Conservation (phyloP, 2,113 vertebrate genomes). For the Lichenostomus cassidix region DNA sequence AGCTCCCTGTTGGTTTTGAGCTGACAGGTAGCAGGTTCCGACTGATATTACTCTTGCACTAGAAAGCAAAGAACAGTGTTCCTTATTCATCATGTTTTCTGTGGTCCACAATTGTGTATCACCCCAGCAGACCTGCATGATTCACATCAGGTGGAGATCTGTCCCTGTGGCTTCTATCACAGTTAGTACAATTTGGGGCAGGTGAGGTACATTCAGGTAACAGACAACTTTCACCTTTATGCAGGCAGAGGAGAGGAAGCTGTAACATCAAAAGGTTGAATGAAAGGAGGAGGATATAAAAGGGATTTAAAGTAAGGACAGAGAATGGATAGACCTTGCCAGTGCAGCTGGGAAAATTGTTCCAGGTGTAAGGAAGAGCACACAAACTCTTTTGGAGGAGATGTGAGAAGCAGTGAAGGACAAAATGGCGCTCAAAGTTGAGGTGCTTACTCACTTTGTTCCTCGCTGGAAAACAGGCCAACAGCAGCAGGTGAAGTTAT, state of each 20-base stretch:
- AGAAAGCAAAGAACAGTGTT: neutral
- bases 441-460: neutral
- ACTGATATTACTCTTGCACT: neutral
- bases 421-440: neutral
- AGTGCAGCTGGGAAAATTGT: neutral
- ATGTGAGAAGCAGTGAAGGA: neutral
- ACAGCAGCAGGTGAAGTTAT: neutral
- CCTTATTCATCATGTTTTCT: neutral
- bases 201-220: neutral
- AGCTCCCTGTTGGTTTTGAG: neutral
- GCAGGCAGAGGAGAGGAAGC: neutral
- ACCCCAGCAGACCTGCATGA: neutral
- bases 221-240: neutral
- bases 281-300: neutral
- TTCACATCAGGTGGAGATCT: neutral
- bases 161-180: neutral
- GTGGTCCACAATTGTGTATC: neutral
- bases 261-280: neutral
- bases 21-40: neutral
- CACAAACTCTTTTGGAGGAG: neutral
- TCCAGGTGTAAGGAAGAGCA: neutral
- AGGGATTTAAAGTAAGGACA: neutral
- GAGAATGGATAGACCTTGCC: neutral
- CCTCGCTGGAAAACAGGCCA: neutral
- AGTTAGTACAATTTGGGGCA: neutral